Base-by-base conservation (phyloP, 2,888 invertebrate species). In the Morpho helenor region DNA sequence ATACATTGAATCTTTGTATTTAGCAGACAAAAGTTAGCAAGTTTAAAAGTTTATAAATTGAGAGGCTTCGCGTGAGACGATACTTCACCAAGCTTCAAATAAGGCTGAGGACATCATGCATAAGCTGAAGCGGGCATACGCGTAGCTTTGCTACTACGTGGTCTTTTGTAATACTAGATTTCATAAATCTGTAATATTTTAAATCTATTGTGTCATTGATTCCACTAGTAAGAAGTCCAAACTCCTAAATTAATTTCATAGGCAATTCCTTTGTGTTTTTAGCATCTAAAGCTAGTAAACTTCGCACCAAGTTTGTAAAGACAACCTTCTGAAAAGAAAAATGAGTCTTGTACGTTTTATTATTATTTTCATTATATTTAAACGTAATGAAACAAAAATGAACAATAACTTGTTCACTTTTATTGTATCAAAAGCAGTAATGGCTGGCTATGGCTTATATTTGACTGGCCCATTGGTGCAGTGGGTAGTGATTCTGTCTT, bases 1-100 rank as follows among this genome's bases (percentile, higher is more conserved):
- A 49, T 43, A 55, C 55, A 55, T 55, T 60, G 57, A 60, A 62
- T 62, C 57, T 60, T 62, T 52, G 57, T 55, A 49, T 57, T 62
- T 60, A 50, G 31, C 10, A 55, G 55, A 55, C 55, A 55, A 57
- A 60, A 59, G 56, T 56, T 59, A 16, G 46, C 10, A 56, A 57
- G 51, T 53, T 59, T 55, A 55, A 57, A 57, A 60, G 60, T 55
- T 57, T 43, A 49, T 57, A 52, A 52, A 62, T 60, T 60, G 54
- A 49, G 52, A 62, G 57, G 60, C 52, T 60, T 60, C 54, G 51
- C 48, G 48, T 54, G 51, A 57, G 53, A 53, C 60, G 54, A 62
- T 62, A 54, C 46, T 59, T 56, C 50, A 55, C 54, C 52, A 47
- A 49, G 59, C 50, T 52, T 50, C 48, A 41, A 44, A 48, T 50